Conservation (phyloP, 2,113 vertebrate genomes). For the Strix aluco region DNA sequence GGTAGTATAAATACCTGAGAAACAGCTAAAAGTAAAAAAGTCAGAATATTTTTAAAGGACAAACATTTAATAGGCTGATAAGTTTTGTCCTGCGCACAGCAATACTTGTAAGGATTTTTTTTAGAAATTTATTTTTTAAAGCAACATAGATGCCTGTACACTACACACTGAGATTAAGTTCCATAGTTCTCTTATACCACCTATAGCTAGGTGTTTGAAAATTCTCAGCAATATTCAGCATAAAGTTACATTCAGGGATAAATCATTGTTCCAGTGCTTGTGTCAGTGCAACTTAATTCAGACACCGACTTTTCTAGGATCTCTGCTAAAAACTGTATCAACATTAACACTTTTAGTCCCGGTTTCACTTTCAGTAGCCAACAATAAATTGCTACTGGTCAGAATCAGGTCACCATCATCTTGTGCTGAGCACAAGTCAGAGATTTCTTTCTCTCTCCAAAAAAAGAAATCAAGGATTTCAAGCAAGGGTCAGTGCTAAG, state of each 20-base stretch:
- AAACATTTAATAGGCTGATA: neutral
- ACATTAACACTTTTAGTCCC: neutral
- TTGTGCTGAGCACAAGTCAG: neutral
- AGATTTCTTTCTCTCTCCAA: neutral
- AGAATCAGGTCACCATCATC: neutral
- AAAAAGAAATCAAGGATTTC: neutral
- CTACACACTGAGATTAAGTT: neutral
- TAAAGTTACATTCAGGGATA: neutral
- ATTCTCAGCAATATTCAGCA: neutral
- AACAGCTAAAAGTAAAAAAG: constrained; percentile 78
- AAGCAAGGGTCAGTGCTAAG: neutral
- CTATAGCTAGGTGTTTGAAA: neutral
- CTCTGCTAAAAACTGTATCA: neutral
- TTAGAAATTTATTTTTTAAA: neutral
- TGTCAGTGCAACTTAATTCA: neutral
- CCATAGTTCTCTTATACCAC: neutral
- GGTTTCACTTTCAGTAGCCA: neutral
- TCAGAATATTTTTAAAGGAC: neutral
- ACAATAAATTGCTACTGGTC: neutral
- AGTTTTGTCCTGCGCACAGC: neutral
- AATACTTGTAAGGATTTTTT: neutral
- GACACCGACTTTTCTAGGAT: neutral
- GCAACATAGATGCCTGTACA: neutral
- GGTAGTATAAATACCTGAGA: constrained; percentile 89
- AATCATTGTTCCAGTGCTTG: neutral